Evolutionary conservation across 2,888 invertebrate species (phyloP), one percentile per base, ranked within the genome.

Genomic region (Rhogogaster chlorosoma): DNA sequence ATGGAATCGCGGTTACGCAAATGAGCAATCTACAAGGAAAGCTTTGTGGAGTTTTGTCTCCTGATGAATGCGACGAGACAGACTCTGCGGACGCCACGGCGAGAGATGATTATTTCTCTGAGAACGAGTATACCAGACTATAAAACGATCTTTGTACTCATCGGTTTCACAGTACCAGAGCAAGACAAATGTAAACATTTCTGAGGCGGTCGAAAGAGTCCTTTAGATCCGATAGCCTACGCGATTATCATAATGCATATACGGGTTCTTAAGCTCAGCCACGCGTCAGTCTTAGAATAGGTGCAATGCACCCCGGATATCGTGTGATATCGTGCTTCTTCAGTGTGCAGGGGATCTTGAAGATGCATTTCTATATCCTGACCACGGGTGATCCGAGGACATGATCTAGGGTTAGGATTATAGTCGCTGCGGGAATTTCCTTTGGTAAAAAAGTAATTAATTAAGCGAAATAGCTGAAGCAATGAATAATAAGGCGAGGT

Each of bases 1-100:
- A 77, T 77, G 77, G 53, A 53, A 77, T 75, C 53, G 89, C 53
- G 89, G 90, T 90, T 87, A 90, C 89, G 91, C 88, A 88, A 88
- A 87, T n/a, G 86, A 89, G 90, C 88, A 90, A 92, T 92, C 90
- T 92, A 93, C 93, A 93, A 93, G 91, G 92, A 89, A 80, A 87
- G 83, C 93, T 91, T 93, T 93, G 92, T 93, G 87, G 88, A 89
- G 91, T 91, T 93, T 93, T 93, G 93, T 93, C 93, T 91, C 91
- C 90, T 22, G 36, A 80, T 7, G 80, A 53, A 29, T n/a, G 84
- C 87, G 87, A 87, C 89, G 89, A 91, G 91, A 91, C 91, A 90
- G 87, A 89, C 90, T 32, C 90, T 32, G 32, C 36, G 15, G 18
- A 22, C 38, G n/a, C 61, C 89, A 22, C 22, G 89, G 89, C 89